Evolutionary conservation across 1,140 invertebrate species (phyloP).

Genomic region (Pseudomyrmex concolor): DNA sequence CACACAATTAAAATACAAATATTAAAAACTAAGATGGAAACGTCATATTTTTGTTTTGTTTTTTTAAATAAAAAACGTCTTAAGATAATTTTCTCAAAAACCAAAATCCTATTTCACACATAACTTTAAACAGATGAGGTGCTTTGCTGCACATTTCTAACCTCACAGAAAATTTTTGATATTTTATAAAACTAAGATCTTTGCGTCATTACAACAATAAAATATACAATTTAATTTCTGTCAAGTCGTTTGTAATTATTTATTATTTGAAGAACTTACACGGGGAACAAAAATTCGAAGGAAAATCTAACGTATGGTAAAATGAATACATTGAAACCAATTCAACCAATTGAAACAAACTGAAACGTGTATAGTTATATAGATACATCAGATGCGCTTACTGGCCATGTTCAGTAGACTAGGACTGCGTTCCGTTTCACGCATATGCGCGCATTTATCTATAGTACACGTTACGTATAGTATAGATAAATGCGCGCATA

Average conservation of each 20-base stretch:
- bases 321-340: slow-evolving; percentile 16
- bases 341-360: background rate
- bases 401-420: too few relatives aligned
- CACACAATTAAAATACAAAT: background rate
- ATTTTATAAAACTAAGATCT: slow-evolving; percentile 4
- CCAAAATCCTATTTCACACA: background rate
- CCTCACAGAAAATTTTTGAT: background rate
- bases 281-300: background rate
- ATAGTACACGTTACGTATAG: too few relatives aligned
- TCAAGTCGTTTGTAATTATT: background rate
- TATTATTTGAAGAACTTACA: slow-evolving; percentile 1
- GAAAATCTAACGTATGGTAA: slow-evolving; percentile 40
- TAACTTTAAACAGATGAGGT: background rate
- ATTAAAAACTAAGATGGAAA: too few relatives aligned
- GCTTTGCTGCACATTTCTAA: slow-evolving; percentile 14
- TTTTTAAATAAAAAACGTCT: background rate
- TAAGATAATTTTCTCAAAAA: background rate
- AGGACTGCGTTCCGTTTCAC: too few relatives aligned
- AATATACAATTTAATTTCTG: background rate
- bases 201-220: background rate
- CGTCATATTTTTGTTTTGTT: background rate
- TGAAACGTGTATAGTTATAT: too few relatives aligned
- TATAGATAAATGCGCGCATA: too few relatives aligned
- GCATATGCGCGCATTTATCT: too few relatives aligned
- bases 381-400: too few relatives aligned